Percentiles rank a stretch among this genome's conserved stretches.
phyloP scores from a whole-genome alignment of 2,888 invertebrate genomes.

The Congeria kusceri region DNA sequence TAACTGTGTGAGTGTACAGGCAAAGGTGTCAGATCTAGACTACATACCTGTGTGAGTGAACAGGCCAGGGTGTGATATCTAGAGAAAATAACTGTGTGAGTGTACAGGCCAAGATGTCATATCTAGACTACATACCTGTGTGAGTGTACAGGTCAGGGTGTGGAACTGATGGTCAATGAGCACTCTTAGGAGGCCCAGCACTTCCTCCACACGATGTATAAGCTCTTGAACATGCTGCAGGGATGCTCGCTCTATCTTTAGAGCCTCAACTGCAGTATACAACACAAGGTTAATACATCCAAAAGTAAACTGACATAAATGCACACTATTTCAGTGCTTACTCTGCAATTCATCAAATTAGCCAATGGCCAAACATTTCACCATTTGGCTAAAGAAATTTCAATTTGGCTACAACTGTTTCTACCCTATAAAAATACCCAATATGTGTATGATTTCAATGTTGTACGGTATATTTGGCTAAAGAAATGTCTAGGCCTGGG shows the following conservation, averaged over 20 bases:
- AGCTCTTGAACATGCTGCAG: conserved; percentile 84
- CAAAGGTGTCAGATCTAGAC: too few species aligned
- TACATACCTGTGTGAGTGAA: conserved; percentile 81
- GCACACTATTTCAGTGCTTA: too few species aligned
- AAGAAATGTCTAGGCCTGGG: too few species aligned
- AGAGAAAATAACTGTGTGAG: conserved; percentile 80
- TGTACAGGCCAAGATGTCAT: too few species aligned
- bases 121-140: conserved; percentile 74
- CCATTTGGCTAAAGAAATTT: too few species aligned
- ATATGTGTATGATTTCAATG: too few species aligned
- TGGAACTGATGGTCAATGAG: conserved; percentile 96
- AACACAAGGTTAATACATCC: background rate
- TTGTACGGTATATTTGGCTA: too few species aligned
- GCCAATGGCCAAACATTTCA: too few species aligned
- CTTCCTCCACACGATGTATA: conserved; percentile 92
- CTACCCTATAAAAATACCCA: too few species aligned
- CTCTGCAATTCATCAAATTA: too few species aligned
- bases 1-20: conserved; percentile 79
- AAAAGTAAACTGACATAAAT: too few species aligned
- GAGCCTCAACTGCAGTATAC: conserved; percentile 81
- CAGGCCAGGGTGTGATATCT: conserved; percentile 87
- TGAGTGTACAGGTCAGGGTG: conserved; percentile 86
- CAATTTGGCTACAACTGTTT: too few species aligned
- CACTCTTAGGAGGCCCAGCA: conserved; percentile 96
- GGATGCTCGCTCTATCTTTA: conserved; percentile 85